Base-by-base conservation (phyloP, 2,113 vertebrate genomes). In the Scopus umbretta region DNA sequence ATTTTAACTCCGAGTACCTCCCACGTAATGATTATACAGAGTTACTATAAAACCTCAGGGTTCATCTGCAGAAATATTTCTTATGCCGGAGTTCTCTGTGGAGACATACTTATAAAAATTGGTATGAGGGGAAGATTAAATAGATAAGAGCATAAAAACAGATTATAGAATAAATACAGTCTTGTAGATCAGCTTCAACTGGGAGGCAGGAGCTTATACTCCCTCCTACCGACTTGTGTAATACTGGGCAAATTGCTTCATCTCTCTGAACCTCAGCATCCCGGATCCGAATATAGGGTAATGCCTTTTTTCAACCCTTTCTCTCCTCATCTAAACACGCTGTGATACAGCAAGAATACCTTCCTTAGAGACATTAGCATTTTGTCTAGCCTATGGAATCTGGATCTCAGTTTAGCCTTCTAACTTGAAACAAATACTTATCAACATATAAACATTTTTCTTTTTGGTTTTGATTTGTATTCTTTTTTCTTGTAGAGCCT, bases 121-220 rank as follows among this genome's bases (percentile, higher is more conserved):
- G 66, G 68, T 80, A 88, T 8, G 80, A 89, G 66, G 62, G 88
- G 27, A 92, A 92, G 94, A 97, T 95, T 89, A 94, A 95, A 92
- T 62, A 89, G 73, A 65, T 85, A 76, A 95, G 86, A 96, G 76
- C 86, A 92, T 91, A 89, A 95, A 93, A 96, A 10, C 86, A 92
- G 80, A 89, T 96, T 91, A 75, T 29, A 42, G 76, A 87, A 92
- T 91, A 92, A 94, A 68, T 58, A 38, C 14, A 40, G 68, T 40
- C 83, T 72, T 89, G 80, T 56, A 63, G 90, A 61, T 83, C 2
- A 11, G 80, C 61, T 75, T 87, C 56, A 72, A 0, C 12, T 19
- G 49, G 47, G 55, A 91, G 40, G 45, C 49, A 53, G 56, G 27
- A 86, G 43, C 72, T 92, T 65, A 67, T 15, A 16, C 19, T 79